Evolutionary conservation across 2,888 invertebrate genomes (phyloP).

Genomic region (Synanthedon myopaeformis): DNA sequence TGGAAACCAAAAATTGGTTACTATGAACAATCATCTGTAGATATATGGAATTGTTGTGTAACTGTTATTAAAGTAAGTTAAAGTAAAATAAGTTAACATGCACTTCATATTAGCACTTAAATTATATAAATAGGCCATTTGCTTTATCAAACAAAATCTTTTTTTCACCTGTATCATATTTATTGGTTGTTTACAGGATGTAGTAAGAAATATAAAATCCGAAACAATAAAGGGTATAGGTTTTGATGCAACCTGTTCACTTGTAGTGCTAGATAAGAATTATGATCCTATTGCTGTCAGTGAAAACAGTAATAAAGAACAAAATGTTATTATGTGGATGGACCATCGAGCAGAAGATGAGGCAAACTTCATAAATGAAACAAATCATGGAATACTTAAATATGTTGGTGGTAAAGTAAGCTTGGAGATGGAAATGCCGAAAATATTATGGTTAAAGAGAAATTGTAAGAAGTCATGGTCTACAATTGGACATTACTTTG

Average conservation of each 20-base stretch:
- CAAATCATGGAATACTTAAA: conserved; percentile 79
- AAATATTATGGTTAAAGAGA: conserved; percentile 91
- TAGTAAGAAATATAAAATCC: conserved; percentile 63
- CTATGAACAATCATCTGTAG: conserved; percentile 91
- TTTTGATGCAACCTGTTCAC: conserved; percentile 95
- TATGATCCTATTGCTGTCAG: conserved; percentile 79
- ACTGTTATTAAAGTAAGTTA: conserved; percentile 78
- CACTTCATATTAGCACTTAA: background rate
- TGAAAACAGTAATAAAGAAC: conserved; percentile 73
- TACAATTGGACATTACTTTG: conserved; percentile 83
- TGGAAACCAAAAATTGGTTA: conserved; percentile 82
- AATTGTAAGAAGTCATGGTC: conserved; percentile 77
- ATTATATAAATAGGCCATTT: background rate
- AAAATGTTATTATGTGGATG: conserved; percentile 93
- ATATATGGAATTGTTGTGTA: conserved; percentile 87
- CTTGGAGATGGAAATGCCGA: conserved; percentile 97
- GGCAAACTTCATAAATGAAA: conserved; percentile 82
- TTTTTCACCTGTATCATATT: conserved; percentile 11
- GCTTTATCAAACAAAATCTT: background rate
- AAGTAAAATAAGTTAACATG: no score
- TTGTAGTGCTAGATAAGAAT: conserved; percentile 81
- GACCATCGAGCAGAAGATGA: conserved; percentile 88
- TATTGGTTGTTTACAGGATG: conserved; percentile 63
- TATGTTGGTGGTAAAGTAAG: conserved; percentile 94
- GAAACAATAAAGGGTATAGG: conserved; percentile 84